A percentile compares a stretch with the other conserved stretches of the same genome.
Conservation (phyloP, 2,888 invertebrate species). For the Neocrepidodera transversa region DNA sequence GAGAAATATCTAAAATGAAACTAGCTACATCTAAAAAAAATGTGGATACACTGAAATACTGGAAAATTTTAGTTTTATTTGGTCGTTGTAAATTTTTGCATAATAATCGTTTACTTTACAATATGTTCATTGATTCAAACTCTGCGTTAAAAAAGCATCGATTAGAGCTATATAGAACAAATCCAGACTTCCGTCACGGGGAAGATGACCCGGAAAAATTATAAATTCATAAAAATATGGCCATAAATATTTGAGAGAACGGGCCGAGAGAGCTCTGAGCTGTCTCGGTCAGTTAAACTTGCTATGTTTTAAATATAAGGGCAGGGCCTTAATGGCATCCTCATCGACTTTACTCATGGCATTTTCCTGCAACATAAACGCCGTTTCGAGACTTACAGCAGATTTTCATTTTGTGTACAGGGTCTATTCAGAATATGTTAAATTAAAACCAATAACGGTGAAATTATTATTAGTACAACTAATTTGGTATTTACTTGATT, state of each 20-base stretch:
- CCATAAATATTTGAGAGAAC: slow-evolving; percentile 41
- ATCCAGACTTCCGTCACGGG: slow-evolving; percentile 25
- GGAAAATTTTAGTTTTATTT: no score
- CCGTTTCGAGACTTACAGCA: slow-evolving; percentile 18
- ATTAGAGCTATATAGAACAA: neutral
- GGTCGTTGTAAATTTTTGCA: no score
- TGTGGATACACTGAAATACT: no score
- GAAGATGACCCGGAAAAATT: slow-evolving; percentile 37
- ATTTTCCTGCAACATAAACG: slow-evolving; percentile 32
- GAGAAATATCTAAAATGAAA: no score
- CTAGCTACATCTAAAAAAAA: no score
- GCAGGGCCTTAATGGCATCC: slow-evolving; percentile 34
- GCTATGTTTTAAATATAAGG: slow-evolving; percentile 40
- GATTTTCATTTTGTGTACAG: neutral
- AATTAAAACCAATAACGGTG: no score
- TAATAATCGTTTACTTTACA: no score
- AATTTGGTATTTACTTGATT: no score
- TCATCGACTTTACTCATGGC: slow-evolving; percentile 29
- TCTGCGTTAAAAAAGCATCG: neutral
- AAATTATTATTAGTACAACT: no score
- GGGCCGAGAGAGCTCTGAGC: slow-evolving; percentile 31
- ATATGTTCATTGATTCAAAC: no score
- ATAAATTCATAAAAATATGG: slow-evolving; percentile 41
- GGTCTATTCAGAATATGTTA: no score
- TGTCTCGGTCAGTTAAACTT: slow-evolving; percentile 43